These are phyloP conservation scores for Muscina levida DNA, from an alignment of 2,888 invertebrate species.

Conservation along the genomic window DNA sequence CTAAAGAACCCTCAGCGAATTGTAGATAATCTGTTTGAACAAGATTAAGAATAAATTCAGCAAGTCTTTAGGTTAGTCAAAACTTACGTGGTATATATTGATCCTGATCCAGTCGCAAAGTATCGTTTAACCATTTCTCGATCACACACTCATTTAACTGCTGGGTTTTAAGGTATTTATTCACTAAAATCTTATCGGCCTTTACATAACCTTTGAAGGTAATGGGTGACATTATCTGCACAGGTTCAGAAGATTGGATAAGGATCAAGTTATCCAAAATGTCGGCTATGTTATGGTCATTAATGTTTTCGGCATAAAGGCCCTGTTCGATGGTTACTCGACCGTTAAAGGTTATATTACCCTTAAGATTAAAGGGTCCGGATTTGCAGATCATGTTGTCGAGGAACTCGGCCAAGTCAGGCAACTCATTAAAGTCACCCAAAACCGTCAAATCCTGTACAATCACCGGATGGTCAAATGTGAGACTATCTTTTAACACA, in stretches of 20 bases:
- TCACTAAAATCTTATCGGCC: conserved; percentile 69
- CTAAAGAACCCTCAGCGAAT: conserved; percentile 79
- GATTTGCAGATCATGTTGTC: conserved; percentile 73
- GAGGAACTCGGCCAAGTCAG: conserved; percentile 72
- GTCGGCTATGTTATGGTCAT: conserved; percentile 75
- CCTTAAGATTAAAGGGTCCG: conserved; percentile 68
- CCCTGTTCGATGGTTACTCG: conserved; percentile 74
- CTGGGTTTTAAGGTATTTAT: conserved; percentile 73
- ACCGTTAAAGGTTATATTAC: conserved; percentile 75
- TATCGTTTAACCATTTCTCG: conserved; percentile 78
- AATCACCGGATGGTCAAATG: conserved; percentile 62
- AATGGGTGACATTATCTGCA: conserved; percentile 74
- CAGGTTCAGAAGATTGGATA: conserved; percentile 73
- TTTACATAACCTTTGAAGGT: conserved; percentile 76
- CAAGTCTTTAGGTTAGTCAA: too few species aligned
- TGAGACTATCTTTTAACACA: conserved; percentile 71
- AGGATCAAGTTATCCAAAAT: conserved; percentile 79
- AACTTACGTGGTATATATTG: conserved; percentile 70
- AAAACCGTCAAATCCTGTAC: conserved; percentile 70
- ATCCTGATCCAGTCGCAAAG: conserved; percentile 79
- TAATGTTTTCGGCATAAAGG: conserved; percentile 74
- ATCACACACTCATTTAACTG: conserved; percentile 78
- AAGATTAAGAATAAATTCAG: conserved; percentile 1
- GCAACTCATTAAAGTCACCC: conserved; percentile 71
- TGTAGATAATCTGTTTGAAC: conserved; percentile 76